Evolutionary conservation across 2,113 vertebrate species (phyloP).

Genomic region (Nycticebus coucang): DNA sequence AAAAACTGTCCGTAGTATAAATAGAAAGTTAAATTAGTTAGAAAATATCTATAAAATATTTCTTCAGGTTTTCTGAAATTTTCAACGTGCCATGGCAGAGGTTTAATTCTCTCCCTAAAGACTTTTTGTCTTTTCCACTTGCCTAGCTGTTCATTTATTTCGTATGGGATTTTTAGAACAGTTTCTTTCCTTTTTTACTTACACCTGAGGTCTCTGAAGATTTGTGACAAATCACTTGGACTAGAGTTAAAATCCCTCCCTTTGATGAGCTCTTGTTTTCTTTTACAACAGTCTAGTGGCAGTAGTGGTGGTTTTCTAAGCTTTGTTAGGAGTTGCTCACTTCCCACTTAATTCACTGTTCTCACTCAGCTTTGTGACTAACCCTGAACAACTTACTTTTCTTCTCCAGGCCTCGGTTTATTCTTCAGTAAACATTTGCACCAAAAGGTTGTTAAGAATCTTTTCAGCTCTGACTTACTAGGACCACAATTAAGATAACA

Average conservation of each 20-base stretch:
- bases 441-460: not conserved
- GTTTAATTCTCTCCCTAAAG: not conserved
- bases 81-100: not conserved
- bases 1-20: not conserved
- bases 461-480: slow-evolving; percentile 11
- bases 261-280: not conserved
- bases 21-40: not conserved
- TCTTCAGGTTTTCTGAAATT: slow-evolving; percentile 15
- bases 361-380: not conserved
- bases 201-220: not conserved
- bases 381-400: not conserved
- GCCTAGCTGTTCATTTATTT: slow-evolving; percentile 39
- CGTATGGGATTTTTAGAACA: not conserved
- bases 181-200: not conserved
- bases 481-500: not conserved
- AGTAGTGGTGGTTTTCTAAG: not conserved
- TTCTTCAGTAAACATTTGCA: not conserved
- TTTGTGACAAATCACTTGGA: not conserved
- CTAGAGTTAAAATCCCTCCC: not conserved
- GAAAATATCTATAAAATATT: not conserved
- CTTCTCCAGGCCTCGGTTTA: not conserved
- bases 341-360: not conserved
- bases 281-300: not conserved
- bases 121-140: slow-evolving; percentile 6
- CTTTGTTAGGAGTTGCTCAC: not conserved